Base-by-base conservation (phyloP, 2,888 invertebrate species). In the Dione juno region DNA sequence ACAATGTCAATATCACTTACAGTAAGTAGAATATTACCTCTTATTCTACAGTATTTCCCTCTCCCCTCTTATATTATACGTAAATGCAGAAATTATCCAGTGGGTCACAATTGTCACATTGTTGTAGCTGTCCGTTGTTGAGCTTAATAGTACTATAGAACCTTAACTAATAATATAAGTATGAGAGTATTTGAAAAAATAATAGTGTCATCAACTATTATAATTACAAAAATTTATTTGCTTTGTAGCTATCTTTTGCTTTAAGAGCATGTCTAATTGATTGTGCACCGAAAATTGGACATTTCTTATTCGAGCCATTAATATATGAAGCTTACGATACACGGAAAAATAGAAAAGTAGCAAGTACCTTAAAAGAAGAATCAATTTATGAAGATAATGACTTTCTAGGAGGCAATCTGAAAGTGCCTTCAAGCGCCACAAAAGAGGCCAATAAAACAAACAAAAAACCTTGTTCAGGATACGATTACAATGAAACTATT, bases 211-310 rank as follows among this genome's bases (percentile, higher is more conserved):
- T n/a, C n/a, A n/a, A 45, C 14, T 14, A 16, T 50, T 19, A 16
- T 21, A 57, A 6, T 40, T 40, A 16, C 10, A 57, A 11, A 37
- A 54, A 19, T 40, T 54, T 16, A 37, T 40, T 50, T 19, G 40
- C 41, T 50, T 70, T 73, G 54, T 50, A 70, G 72, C 11, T 67
- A 21, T 35, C 3, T 54, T 54, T 54, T 10, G 16, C 16, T 37
- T 50, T 70, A 28, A 8, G n/a, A 35, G 28, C 16, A 53, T 48
- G 16, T 19, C 19, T 63, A 35, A 73, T 79, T 21, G 72, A 78
- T 65, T 79, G 85, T 71, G 83, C 83, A 53, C 86, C 88, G 2
- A 87, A 84, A 75, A 76, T 88, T 45, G 81, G 82, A 2, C 76
- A 80, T 67, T 59, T 78, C 40, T 58, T 81, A 19, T 78, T 79